Evolutionary conservation across 2,888 invertebrate genomes (phyloP), one percentile per base, ranked within the genome.

Genomic region (Leptogaster cylindrica): DNA sequence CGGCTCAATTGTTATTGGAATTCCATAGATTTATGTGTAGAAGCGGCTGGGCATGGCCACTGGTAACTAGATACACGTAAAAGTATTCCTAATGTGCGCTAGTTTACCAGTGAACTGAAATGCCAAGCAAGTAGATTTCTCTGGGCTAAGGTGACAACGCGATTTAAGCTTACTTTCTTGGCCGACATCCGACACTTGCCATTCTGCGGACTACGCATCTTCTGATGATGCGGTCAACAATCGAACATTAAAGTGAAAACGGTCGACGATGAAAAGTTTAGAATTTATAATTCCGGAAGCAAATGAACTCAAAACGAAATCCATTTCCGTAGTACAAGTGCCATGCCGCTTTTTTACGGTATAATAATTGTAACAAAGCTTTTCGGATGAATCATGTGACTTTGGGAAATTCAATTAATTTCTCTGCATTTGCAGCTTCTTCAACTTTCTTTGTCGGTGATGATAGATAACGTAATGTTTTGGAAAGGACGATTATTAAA

Each of bases 151-250:
- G 46, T 46, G 46, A 46, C 46, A 46, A 23, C 25, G 46, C 46
- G 46, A 20, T 23, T 46, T 46, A 46, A 25, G 46, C 46, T 6
- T 20, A 46, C 46, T 46, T 46, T 46, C 46, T 46, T 46, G 46
- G 46, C 46, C 46, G 46, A 46, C 46, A 46, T 46, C 46, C 46
- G 46, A 46, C 46, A 46, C 46, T 46, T 46, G 25, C 46, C 46
- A 25, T 25, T 23, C 46, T 46, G 46, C 25, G 23, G 46, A 46
- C 23, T 23, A 46, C 18, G 25, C 46, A 46, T 46, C 20, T 46
- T 25, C 25, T 46, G 25, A 46, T 46, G 23, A 46, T 46, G 46
- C 20, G 46, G 46, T 46, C 46, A 46, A 23, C 46, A 46, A 46
- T 46, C 25, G 20, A 46, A 46, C 46, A 51, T 51, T 28, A 28